Evolutionary conservation across 2,888 invertebrate genomes (phyloP).

Genomic region (Patella pellucida): DNA sequence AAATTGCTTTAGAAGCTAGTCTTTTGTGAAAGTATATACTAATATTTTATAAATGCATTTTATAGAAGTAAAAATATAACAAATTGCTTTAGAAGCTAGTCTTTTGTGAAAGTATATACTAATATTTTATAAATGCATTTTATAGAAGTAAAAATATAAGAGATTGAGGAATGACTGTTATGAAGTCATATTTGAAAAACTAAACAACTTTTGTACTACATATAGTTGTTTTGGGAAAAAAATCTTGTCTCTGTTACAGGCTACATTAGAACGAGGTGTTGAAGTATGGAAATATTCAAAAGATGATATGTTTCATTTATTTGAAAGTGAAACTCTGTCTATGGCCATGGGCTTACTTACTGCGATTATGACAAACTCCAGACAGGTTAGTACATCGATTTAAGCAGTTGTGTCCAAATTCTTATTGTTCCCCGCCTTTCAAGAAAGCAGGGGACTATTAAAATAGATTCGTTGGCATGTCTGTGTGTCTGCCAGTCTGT

Average conservation of each 20-base stretch:
- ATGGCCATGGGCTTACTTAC: constrained; percentile 68
- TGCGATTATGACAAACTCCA: constrained; percentile 58
- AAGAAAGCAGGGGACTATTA: too few relatives aligned
- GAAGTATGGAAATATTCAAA: constrained; percentile 51
- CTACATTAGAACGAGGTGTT: constrained; percentile 59
- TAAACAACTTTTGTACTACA: background rate
- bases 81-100: background rate
- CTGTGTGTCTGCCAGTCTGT: too few relatives aligned
- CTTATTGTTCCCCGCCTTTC: too few relatives aligned
- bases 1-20: background rate
- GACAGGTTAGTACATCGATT: constrained; percentile 44
- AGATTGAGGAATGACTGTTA: too few relatives aligned
- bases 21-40: background rate
- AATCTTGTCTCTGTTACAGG: constrained; percentile 39
- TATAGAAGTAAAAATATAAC: too few relatives aligned
- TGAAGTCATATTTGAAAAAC: too few relatives aligned
- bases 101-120: background rate
- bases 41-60: too few relatives aligned
- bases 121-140: too few relatives aligned
- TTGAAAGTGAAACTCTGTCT: constrained; percentile 65
- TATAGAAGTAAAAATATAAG: too few relatives aligned
- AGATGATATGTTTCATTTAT: constrained; percentile 49
- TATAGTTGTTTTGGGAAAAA: background rate
- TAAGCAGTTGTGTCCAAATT: background rate
- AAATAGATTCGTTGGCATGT: too few relatives aligned